Conservation (phyloP, 1,140 invertebrate species). For the Heterodera carotae region DNA sequence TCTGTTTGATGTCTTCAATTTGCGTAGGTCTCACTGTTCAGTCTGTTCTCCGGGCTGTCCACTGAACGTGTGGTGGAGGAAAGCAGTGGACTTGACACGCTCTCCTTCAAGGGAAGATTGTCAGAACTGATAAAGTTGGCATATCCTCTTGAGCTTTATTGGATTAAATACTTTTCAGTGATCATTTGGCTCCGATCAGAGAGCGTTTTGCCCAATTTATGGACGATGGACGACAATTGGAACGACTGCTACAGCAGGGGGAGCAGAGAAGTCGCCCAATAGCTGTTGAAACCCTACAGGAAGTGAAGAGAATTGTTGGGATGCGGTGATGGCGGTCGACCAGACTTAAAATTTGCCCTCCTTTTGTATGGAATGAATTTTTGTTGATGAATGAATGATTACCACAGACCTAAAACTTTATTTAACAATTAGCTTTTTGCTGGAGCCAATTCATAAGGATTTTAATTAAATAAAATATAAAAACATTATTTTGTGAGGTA, state of each 20-base stretch:
- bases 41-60: conserved; percentile 32
- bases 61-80: conserved; percentile 27
- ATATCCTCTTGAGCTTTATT: background rate
- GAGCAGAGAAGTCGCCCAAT: conserved; percentile 7
- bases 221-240: background rate
- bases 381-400: too few relatives aligned
- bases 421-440: too few relatives aligned
- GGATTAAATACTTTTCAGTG: background rate
- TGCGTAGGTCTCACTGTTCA: conserved; percentile 32
- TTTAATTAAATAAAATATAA: conserved; percentile 10
- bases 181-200: conserved; percentile 15
- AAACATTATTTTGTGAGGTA: background rate
- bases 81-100: conserved; percentile 39
- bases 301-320: conserved; percentile 47
- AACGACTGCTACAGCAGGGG: background rate
- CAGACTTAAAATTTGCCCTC: too few relatives aligned
- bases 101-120: conserved; percentile 34
- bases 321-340: conserved; percentile 29
- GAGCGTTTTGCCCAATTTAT: background rate
- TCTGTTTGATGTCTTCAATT: background rate
- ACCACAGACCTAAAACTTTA: too few relatives aligned
- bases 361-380: too few relatives aligned
- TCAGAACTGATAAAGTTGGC: conserved; percentile 10
- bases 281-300: conserved; percentile 33
- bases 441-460: too few relatives aligned